Conservation (phyloP, 2,113 vertebrate species). For the Dolichallabes microphthalmus region DNA sequence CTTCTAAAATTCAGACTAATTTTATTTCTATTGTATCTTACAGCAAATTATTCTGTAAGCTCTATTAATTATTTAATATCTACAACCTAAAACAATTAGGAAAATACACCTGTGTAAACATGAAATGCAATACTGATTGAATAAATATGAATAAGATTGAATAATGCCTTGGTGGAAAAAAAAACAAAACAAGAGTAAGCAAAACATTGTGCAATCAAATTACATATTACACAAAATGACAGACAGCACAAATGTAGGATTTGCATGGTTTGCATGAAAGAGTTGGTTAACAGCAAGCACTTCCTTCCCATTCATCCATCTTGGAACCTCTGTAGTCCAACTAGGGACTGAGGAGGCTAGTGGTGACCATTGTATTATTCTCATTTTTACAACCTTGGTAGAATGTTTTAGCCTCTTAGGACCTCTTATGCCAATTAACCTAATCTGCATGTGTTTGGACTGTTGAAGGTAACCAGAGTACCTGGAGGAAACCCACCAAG, state of each 20-base stretch:
- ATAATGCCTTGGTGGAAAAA: not conserved
- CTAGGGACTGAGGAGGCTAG: too few relatives aligned
- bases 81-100: not conserved
- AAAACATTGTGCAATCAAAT: not conserved
- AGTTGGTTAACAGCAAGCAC: not conserved
- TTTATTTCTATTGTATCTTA: not conserved
- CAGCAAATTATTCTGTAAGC: not conserved
- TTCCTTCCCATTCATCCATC: not conserved
- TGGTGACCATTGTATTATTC: too few relatives aligned
- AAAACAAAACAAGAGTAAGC: not conserved
- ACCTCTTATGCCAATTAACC: too few relatives aligned
- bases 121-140: not conserved
- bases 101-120: not conserved
- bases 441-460: too few relatives aligned
- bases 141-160: not conserved
- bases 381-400: too few relatives aligned
- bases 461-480: too few relatives aligned
- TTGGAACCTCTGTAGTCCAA: too few relatives aligned
- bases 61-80: slow-evolving; percentile 15
- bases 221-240: not conserved
- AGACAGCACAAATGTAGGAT: not conserved
- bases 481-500: too few relatives aligned
- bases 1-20: not conserved
- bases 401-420: too few relatives aligned
- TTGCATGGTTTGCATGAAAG: not conserved